Conservation (phyloP, 92 coral and sea anemone genomes). For the Umimayanthus kanabou region DNA sequence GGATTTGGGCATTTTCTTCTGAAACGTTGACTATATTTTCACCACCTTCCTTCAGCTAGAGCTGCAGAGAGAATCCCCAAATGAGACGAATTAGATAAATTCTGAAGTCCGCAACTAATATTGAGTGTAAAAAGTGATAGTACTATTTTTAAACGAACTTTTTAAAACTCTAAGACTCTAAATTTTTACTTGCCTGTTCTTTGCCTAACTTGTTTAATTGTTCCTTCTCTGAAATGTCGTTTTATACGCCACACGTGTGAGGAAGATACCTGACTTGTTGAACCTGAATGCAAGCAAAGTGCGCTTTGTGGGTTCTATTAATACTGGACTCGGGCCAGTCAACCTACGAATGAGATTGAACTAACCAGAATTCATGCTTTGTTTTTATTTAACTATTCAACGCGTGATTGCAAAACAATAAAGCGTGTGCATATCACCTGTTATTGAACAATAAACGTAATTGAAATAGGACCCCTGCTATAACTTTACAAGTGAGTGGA, state of each 20-base stretch:
- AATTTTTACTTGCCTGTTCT: conserved; percentile 43
- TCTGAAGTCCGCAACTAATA: conserved; percentile 3
- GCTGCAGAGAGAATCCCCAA: conserved; percentile 11
- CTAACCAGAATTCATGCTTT: conserved; percentile 24
- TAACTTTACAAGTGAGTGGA: conserved; percentile 38
- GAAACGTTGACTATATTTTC: background rate
- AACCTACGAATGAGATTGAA: conserved; percentile 11
- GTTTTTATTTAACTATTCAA: conserved; percentile 43
- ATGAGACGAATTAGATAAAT: conserved; percentile 14
- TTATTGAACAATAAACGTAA: conserved; percentile 29
- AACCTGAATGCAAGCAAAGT: conserved; percentile 32
- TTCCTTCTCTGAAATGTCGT: conserved; percentile 4
- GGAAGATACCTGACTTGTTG: conserved; percentile 37
- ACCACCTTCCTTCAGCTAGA: background rate
- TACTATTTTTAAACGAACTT: background rate
- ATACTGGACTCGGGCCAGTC: conserved; percentile 40
- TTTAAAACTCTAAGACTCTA: background rate
- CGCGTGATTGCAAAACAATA: conserved; percentile 46
- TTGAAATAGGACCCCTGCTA: conserved; percentile 36
- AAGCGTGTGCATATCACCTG: conserved; percentile 47
- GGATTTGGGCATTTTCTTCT: conserved; percentile 29
- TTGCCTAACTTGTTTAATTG: conserved; percentile 35
- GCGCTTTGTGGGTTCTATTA: conserved; percentile 36
- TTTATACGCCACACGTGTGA: conserved; percentile 39
- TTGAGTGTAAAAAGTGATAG: background rate